Conservation (phyloP, 2,888 invertebrate species). For the Suillia variegata region DNA sequence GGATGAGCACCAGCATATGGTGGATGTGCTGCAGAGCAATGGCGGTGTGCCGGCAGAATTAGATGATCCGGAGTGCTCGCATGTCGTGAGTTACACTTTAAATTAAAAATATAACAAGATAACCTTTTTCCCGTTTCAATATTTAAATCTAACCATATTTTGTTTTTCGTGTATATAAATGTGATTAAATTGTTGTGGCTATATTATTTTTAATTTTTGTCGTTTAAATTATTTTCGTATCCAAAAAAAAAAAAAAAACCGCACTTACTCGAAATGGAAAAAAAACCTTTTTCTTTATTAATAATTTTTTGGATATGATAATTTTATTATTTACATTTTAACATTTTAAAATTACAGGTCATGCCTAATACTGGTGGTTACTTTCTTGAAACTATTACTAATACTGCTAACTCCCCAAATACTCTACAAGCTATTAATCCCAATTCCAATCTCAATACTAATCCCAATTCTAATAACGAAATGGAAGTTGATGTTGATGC, state of each 20-base stretch:
- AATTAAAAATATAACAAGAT: slow-evolving; percentile 23
- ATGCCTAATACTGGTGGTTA: slow-evolving; percentile 62
- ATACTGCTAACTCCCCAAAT: slow-evolving; percentile 30
- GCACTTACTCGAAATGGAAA: too few relatives aligned
- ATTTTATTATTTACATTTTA: slow-evolving; percentile 41
- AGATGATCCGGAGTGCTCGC: slow-evolving; percentile 85
- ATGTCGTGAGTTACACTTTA: slow-evolving; percentile 76
- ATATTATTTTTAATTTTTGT: neutral
- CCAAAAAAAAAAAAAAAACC: neutral
- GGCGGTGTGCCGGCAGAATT: slow-evolving; percentile 79
- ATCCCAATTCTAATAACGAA: slow-evolving; percentile 32
- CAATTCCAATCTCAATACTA: slow-evolving; percentile 36
- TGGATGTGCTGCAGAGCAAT: slow-evolving; percentile 83
- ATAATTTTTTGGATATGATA: too few relatives aligned
- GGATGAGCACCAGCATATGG: slow-evolving; percentile 91
- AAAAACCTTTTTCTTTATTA: too few relatives aligned
- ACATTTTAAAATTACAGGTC: slow-evolving; percentile 52
- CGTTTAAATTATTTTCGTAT: slow-evolving; percentile 18
- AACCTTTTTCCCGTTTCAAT: slow-evolving; percentile 24
- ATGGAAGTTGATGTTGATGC: slow-evolving; percentile 37
- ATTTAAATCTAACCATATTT: slow-evolving; percentile 20
- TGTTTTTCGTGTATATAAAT: slow-evolving; percentile 31
- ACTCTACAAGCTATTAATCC: slow-evolving; percentile 24
- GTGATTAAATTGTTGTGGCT: slow-evolving; percentile 18
- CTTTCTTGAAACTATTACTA: slow-evolving; percentile 54